Conservation (phyloP, 2,113 vertebrate species). For the Stercorarius parasiticus region DNA sequence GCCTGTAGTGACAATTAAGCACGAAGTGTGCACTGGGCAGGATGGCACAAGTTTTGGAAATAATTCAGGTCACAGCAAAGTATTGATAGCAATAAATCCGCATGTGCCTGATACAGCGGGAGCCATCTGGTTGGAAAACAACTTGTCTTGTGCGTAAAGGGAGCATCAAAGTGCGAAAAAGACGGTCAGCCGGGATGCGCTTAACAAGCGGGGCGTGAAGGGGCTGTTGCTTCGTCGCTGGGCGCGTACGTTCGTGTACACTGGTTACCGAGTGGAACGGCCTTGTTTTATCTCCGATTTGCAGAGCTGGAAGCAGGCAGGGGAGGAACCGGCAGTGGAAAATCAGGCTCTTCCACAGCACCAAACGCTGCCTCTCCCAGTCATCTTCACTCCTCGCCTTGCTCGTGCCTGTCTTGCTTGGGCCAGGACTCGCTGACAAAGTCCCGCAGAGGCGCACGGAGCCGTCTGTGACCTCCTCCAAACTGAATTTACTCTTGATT, state of each 20-base stretch:
- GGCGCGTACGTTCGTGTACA: fast-evolving
- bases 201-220: fast-evolving
- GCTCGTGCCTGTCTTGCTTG: fast-evolving
- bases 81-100: not conserved
- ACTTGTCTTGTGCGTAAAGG: not conserved
- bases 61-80: not conserved
- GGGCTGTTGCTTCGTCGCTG: not conserved
- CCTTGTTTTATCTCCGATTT: not conserved
- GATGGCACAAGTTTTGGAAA: not conserved
- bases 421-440: not conserved
- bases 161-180: not conserved
- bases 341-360: not conserved
- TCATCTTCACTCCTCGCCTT: not conserved
- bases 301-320: not conserved
- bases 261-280: fast-evolving
- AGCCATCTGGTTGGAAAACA: not conserved
- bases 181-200: not conserved
- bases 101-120: not conserved
- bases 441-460: not conserved
- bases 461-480: not conserved
- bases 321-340: not conserved
- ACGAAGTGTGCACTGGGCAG: not conserved
- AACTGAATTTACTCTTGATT: not conserved
- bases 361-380: not conserved
- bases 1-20: not conserved